phyloP scores from a whole-genome alignment of 2,797 vertebrate genomes.

The Coendou prehensilis region DNA sequence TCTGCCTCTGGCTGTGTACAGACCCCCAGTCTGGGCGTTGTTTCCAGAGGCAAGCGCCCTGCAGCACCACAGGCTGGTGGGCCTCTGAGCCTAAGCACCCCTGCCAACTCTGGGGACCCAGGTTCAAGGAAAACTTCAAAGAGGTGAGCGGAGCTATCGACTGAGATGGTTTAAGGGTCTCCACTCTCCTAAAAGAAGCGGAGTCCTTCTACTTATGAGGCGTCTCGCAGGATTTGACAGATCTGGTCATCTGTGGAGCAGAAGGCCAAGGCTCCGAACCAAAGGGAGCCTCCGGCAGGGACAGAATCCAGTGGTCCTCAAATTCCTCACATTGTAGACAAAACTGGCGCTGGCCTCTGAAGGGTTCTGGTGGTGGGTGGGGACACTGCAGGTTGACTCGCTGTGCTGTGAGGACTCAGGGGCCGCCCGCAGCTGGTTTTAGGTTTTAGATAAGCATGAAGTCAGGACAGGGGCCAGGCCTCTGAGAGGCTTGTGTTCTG shows the following conservation, averaged over 20 bases:
- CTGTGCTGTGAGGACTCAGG: neutral
- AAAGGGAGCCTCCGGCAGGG: neutral
- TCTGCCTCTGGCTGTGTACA: constrained; percentile 43
- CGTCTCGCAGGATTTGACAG: neutral
- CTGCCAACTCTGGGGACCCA: neutral
- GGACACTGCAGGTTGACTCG: fast-evolving
- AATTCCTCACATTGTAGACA: neutral
- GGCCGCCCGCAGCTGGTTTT: neutral
- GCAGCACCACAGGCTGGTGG: neutral
- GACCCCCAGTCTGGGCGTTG: neutral
- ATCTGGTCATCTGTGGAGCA: fast-evolving
- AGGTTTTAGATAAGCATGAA: neutral
- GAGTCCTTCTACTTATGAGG: neutral
- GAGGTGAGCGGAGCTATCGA: neutral
- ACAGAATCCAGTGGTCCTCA: neutral
- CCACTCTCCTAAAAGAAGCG: neutral
- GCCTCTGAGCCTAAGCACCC: neutral
- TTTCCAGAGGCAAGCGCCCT: neutral
- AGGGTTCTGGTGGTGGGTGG: too few relatives aligned
- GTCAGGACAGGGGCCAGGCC: neutral
- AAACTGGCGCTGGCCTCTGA: neutral
- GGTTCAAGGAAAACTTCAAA: neutral
- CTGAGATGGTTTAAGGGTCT: neutral
- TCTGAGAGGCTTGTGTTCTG: too few relatives aligned
- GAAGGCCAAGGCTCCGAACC: neutral